Evolutionary conservation across 2,888 invertebrate species (phyloP), one percentile per base, ranked within the genome.

Genomic region (Phymatocera aterrima): DNA sequence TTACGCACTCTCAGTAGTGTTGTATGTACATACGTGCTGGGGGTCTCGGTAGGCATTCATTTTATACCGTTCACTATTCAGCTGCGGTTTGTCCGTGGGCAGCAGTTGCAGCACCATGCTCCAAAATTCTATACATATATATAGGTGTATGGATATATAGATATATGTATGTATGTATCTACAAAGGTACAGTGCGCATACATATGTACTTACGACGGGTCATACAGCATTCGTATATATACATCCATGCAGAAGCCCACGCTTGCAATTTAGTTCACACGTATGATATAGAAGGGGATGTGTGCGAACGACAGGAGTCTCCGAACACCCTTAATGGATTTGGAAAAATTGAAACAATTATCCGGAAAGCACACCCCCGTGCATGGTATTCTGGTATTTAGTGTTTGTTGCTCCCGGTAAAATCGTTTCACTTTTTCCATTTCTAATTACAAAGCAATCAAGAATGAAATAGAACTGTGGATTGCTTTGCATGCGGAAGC

Each of bases 1-100:
- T 75, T 54, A 75, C 75, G 75, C 75, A 75, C 57, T 75, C 57
- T 57, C 40, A 54, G 57, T 57, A 57, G 31, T 75, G 57, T n/a
- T n/a, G n/a, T n/a, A n/a, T n/a, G n/a, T n/a, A n/a, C n/a, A n/a
- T n/a, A n/a, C n/a, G n/a, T 57, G 75, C 40, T 24, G 0, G 18
- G 40, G 40, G 40, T 21, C 15, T 28, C 18, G 31, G 72, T 72
- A 60, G 21, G 21, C 24, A 72, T 72, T 72, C 72, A 34, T 43
- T 72, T 12, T 68, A 21, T 43, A 48, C 51, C 18, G 34, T 72
- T 68, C 46, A n/a, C 68, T 24, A 21, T 46, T 72, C 72, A 34
- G 15, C 72, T 51, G 48, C 37, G 72, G 72, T 72, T 34, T 51
- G 48, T 72, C 34, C 51, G 54, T 10, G 72, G 51, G 51, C 51